Evolutionary conservation across 2,797 vertebrate species (phyloP), one percentile per base, ranked within the genome.

Genomic region (Sciurus vulgaris): DNA sequence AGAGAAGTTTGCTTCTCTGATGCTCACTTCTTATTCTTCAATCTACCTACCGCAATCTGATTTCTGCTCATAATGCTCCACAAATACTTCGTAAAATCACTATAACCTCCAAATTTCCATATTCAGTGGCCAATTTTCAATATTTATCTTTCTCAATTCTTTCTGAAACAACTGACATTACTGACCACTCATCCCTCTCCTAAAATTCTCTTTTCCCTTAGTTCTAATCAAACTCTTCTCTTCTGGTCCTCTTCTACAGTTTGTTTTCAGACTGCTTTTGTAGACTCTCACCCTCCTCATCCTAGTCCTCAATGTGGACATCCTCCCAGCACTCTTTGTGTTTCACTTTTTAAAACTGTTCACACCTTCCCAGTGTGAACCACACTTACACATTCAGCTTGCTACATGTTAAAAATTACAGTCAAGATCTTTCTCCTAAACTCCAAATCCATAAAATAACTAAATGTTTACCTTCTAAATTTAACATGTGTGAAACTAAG

Each of bases 201-300:
- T 89, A 56, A 89, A 74, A 76, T 18, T 20, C 88, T 70, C 74
- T 76, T 78, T 35, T 79, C 38, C n/a, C n/a, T 72, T 92, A 47
- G 14, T 69, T 67, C 51, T 24, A 63, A 11, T 56, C 56, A 88
- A 82, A 91, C 17, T 20, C 49, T 76, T 85, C 35, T 81, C 30
- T 76, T 51, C 35, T 59, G 8, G 14, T 81, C 7, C 49, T 77
- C 69, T 65, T 86, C 38, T 14, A 33, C 15, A 26, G 49, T 28
- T 30, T 63, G 35, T 54, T 70, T 84, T 28, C 69, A 38, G 12
- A 54, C 63, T 65, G 26, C 61, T 67, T 87, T 26, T 33, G 5
- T 61, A 73, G 35, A 86, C 3, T 41, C 47, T 17, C 5, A 13
- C 18, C 24, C 13, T 88, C 44, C 35, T 89, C 86, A 51, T 35